phyloP scores from a whole-genome alignment of 2,797 vertebrate species.

The Gastrophryne carolinensis region DNA sequence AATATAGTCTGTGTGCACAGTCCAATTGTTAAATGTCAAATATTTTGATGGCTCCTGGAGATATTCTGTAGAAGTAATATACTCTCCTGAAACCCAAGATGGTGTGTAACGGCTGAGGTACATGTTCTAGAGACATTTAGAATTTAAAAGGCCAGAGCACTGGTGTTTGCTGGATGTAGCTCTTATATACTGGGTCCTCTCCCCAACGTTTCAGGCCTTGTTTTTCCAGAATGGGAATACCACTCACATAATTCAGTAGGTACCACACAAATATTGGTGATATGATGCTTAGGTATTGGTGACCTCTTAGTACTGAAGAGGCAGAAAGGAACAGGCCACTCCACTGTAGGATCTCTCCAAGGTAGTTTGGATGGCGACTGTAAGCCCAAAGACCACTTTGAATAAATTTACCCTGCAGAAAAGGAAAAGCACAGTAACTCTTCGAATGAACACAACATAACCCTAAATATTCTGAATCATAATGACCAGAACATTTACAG shows the following conservation, averaged over 20 bases:
- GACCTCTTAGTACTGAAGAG: slow-evolving; percentile 70
- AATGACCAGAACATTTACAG: no score
- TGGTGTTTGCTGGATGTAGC: slow-evolving; percentile 73
- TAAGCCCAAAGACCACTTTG: slow-evolving; percentile 77
- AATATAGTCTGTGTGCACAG: no score
- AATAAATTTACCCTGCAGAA: slow-evolving; percentile 76
- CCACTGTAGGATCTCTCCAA: slow-evolving; percentile 82
- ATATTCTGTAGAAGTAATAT: no score
- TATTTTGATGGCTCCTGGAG: no score
- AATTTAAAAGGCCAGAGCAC: slow-evolving; percentile 71
- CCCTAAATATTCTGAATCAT: no score
- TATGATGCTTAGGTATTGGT: slow-evolving; percentile 67
- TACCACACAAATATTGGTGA: slow-evolving; percentile 79
- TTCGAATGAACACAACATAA: no score
- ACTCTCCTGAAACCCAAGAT: no score
- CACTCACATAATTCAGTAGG: slow-evolving; percentile 73
- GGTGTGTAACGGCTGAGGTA: no score
- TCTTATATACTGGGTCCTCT: slow-evolving; percentile 66
- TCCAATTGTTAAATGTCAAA: no score
- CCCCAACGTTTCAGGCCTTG: slow-evolving; percentile 75
- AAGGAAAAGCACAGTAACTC: background rate
- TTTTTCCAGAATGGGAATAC: slow-evolving; percentile 77
- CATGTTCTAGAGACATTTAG: background rate
- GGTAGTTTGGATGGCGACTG: slow-evolving; percentile 80
- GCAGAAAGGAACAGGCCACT: slow-evolving; percentile 77